Evolutionary conservation across 2,888 invertebrate species (phyloP).

Genomic region (Aleiodes alternator): DNA sequence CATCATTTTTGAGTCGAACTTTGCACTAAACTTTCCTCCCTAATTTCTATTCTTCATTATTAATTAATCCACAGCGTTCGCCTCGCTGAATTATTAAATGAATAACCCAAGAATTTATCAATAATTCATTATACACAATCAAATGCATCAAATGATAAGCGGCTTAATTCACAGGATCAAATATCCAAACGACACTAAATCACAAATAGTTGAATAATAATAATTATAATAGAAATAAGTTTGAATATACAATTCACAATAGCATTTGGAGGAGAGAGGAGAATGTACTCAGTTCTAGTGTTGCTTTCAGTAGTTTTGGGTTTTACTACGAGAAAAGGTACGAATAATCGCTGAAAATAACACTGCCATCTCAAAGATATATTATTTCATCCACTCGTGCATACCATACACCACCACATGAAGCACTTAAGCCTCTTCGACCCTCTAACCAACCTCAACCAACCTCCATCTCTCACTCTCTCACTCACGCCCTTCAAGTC

Average conservation of each 20-base stretch:
- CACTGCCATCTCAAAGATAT: slow-evolving; percentile 47
- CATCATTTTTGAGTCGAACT: too few species aligned
- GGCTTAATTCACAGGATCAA: slow-evolving; percentile 19
- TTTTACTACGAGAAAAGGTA: slow-evolving; percentile 11
- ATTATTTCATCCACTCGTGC: slow-evolving; percentile 52
- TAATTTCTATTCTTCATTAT: too few species aligned
- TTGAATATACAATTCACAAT: slow-evolving; percentile 9
- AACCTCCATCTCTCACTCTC: slow-evolving; percentile 1
- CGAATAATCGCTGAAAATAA: slow-evolving; percentile 51
- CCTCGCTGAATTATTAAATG: too few species aligned
- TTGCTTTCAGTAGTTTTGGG: slow-evolving; percentile 3
- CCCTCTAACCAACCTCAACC: slow-evolving; percentile 22
- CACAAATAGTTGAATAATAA: slow-evolving; percentile 23
- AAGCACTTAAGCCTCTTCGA: slow-evolving; percentile 50
- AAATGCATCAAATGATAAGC: slow-evolving; percentile 44
- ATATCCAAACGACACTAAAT: background rate
- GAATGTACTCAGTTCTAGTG: too few species aligned
- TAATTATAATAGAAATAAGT: background rate
- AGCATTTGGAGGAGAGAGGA: slow-evolving; percentile 14
- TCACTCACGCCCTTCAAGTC: slow-evolving; percentile 29
- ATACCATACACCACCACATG: slow-evolving; percentile 41
- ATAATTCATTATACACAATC: background rate
- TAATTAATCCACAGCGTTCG: too few species aligned
- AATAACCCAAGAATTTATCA: background rate
- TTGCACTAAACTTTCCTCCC: too few species aligned